phyloP scores from a whole-genome alignment of 2,113 vertebrate species.

The Anguilla rostrata region DNA sequence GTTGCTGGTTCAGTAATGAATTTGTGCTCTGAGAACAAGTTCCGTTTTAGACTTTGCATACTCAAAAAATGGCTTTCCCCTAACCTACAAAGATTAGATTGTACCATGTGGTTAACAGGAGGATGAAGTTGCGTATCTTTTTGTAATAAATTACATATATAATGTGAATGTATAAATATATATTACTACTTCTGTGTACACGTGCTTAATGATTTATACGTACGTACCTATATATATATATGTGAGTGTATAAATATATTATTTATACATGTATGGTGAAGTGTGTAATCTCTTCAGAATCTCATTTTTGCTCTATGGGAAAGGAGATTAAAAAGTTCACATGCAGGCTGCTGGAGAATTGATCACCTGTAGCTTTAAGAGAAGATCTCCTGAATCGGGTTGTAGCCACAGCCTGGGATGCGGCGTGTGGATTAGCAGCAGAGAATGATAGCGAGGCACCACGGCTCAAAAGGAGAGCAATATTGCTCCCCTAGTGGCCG shows the following conservation, averaged over 20 bases:
- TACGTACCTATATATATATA: no score
- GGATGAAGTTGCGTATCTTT: no score
- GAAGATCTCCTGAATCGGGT: neutral
- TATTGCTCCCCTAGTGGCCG: conserved; percentile 48
- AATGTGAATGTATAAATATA: no score
- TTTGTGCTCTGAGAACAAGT: neutral
- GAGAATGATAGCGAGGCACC: neutral
- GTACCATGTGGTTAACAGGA: no score
- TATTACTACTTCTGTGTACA: no score
- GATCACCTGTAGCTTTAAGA: neutral
- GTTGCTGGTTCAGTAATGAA: neutral
- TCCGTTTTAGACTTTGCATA: neutral
- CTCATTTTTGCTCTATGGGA: neutral
- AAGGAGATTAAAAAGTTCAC: neutral
- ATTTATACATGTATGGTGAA: neutral
- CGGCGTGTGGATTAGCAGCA: neutral
- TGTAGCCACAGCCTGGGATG: neutral
- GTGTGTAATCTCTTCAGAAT: neutral
- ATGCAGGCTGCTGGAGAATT: neutral
- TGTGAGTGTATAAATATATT: no score
- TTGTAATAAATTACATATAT: no score
- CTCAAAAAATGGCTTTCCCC: neutral
- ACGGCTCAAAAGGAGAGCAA: conserved; percentile 38
- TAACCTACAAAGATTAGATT: no score
- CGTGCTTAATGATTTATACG: no score